Evolutionary conservation across 2,888 invertebrate genomes (phyloP).

Genomic region (Ectropis crepuscularia): DNA sequence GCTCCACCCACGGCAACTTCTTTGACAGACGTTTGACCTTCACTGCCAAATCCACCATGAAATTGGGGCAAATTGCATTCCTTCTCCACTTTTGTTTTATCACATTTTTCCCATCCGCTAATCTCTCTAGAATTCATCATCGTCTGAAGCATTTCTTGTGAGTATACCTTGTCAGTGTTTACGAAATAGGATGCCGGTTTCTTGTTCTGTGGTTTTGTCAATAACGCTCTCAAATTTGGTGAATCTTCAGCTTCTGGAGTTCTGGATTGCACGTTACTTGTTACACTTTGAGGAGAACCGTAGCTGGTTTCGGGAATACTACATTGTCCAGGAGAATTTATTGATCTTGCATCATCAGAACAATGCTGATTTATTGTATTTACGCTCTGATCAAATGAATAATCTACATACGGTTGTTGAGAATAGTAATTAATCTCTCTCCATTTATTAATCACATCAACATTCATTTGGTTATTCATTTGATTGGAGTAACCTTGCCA

Average conservation of each 20-base stretch:
- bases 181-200: slow-evolving; percentile 61
- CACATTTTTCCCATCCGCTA: slow-evolving; percentile 69
- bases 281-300: slow-evolving; percentile 69
- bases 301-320: slow-evolving; percentile 70
- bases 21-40: slow-evolving; percentile 71
- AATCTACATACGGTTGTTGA: slow-evolving; percentile 62
- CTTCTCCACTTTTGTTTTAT: slow-evolving; percentile 56
- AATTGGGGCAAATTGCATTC: slow-evolving; percentile 78
- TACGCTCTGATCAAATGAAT: slow-evolving; percentile 59
- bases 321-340: slow-evolving; percentile 70
- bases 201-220: slow-evolving; percentile 70
- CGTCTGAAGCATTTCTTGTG: slow-evolving; percentile 62
- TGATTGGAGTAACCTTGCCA: slow-evolving; percentile 67
- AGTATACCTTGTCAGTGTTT: slow-evolving; percentile 61
- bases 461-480: slow-evolving; percentile 54
- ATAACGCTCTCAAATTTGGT: slow-evolving; percentile 85
- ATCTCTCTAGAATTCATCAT: slow-evolving; percentile 61
- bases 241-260: slow-evolving; percentile 73
- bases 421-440: slow-evolving; percentile 68
- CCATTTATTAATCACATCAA: slow-evolving; percentile 71
- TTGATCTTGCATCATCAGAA: slow-evolving; percentile 61
- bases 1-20: slow-evolving; percentile 71
- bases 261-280: slow-evolving; percentile 62
- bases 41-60: slow-evolving; percentile 73
- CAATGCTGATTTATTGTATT: slow-evolving; percentile 50